Conservation (phyloP, 2,113 vertebrate species). For the Fulica atra region DNA sequence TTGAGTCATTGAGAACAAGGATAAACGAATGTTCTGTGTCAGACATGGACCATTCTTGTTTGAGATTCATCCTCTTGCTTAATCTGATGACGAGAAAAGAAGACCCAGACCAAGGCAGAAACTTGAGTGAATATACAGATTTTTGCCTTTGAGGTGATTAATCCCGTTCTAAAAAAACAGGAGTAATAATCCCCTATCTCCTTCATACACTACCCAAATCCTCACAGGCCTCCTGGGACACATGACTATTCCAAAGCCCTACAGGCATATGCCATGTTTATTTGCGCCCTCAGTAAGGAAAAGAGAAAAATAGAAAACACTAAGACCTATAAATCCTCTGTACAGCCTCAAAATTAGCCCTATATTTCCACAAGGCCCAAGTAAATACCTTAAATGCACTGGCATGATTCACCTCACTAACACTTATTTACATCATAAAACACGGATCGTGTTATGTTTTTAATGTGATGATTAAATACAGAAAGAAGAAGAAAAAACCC, state of each 20-base stretch:
- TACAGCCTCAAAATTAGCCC: neutral
- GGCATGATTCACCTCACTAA: neutral
- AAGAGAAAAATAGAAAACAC: neutral
- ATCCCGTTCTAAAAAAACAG: neutral
- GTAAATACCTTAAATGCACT: neutral
- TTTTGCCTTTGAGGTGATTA: neutral
- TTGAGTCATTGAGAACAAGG: neutral
- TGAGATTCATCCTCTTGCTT: neutral
- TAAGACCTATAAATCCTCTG: neutral
- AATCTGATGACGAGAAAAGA: neutral
- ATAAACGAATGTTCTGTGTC: neutral
- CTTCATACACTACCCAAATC: neutral
- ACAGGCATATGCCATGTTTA: neutral
- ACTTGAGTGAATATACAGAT: neutral
- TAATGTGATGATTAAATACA: neutral
- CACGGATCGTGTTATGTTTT: neutral
- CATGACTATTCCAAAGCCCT: neutral
- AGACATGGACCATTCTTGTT: neutral
- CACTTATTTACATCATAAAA: neutral
- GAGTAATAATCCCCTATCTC: neutral
- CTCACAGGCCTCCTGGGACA: neutral
- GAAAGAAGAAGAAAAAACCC: neutral
- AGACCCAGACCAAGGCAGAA: neutral
- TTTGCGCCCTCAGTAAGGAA: neutral
- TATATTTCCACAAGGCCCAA: neutral